These are phyloP conservation scores for Drosophila acutilabella DNA, from an alignment of 2,888 invertebrate species.

Conservation along the genomic window DNA sequence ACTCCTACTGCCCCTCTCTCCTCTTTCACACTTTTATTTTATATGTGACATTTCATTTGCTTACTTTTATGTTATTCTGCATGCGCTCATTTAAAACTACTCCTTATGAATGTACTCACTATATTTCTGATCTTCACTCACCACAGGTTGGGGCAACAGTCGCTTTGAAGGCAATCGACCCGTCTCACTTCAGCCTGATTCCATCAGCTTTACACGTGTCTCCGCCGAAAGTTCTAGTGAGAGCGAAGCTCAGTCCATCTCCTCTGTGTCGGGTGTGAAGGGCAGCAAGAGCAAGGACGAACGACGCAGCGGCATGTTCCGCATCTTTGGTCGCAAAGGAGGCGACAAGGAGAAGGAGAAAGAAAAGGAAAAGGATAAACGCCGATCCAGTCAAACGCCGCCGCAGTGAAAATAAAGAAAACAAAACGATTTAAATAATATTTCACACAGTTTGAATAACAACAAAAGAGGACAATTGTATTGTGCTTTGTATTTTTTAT, in stretches of 20 bases:
- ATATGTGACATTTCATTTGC: constrained; percentile 37
- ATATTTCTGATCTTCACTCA: constrained; percentile 6
- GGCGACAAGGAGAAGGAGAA: constrained; percentile 81
- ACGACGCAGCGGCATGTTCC: constrained; percentile 84
- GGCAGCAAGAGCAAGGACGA: constrained; percentile 84
- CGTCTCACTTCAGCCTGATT: constrained; percentile 83
- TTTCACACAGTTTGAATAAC: constrained; percentile 16
- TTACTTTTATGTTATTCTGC: constrained; percentile 47
- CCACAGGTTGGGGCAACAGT: constrained; percentile 84
- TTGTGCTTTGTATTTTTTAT: constrained; percentile 71
- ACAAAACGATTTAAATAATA: constrained; percentile 4
- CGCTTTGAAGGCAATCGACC: constrained; percentile 84
- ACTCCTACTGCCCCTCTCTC: not conserved
- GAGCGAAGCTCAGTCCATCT: constrained; percentile 85
- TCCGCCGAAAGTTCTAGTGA: constrained; percentile 85
- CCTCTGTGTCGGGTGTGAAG: constrained; percentile 83
- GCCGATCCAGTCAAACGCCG: constrained; percentile 83
- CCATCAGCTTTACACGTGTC: constrained; percentile 81
- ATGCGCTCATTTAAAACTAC: constrained; percentile 43
- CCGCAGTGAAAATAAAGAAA: constrained; percentile 67
- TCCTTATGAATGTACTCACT: constrained; percentile 6
- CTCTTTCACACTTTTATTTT: constrained; percentile 21
- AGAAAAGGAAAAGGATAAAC: constrained; percentile 82
- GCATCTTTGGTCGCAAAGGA: constrained; percentile 84
- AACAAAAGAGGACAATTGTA: constrained; percentile 46